Conservation (phyloP, 2,888 invertebrate species). For the Heliconius sara region DNA sequence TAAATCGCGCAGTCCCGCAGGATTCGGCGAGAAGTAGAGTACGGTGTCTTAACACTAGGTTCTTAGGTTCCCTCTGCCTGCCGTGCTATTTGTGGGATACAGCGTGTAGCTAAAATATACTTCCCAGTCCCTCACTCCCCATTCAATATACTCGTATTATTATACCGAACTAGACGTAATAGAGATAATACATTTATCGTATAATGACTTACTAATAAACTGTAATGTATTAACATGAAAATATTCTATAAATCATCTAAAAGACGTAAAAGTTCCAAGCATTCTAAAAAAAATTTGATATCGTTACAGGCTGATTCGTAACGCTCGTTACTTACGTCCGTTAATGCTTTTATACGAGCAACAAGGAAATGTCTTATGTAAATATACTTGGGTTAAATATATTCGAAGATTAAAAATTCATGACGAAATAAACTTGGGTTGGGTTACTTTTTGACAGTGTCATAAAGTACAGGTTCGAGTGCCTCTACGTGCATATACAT, state of each 20-base stretch:
- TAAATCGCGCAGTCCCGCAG: no score
- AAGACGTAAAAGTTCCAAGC: neutral
- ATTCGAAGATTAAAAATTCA: neutral
- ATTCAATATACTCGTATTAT: no score
- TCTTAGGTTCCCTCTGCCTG: no score
- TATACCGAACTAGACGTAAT: no score
- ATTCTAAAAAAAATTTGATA: neutral
- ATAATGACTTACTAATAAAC: no score
- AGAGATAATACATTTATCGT: no score
- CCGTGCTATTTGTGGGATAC: neutral
- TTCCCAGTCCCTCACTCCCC: no score
- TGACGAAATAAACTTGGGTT: neutral
- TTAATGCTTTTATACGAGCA: constrained; percentile 1
- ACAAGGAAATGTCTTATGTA: constrained; percentile 2
- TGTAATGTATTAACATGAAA: no score
- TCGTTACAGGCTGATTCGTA: neutral
- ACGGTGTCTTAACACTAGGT: no score
- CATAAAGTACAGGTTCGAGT: neutral
- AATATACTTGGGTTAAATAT: neutral
- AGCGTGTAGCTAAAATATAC: neutral
- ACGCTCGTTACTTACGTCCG: neutral
- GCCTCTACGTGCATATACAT: no score
- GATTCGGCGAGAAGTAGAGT: no score
- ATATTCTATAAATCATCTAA: neutral
- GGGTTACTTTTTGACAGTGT: neutral